Conservation (phyloP, 2,888 invertebrate genomes). For the Cheilosia pagana region DNA sequence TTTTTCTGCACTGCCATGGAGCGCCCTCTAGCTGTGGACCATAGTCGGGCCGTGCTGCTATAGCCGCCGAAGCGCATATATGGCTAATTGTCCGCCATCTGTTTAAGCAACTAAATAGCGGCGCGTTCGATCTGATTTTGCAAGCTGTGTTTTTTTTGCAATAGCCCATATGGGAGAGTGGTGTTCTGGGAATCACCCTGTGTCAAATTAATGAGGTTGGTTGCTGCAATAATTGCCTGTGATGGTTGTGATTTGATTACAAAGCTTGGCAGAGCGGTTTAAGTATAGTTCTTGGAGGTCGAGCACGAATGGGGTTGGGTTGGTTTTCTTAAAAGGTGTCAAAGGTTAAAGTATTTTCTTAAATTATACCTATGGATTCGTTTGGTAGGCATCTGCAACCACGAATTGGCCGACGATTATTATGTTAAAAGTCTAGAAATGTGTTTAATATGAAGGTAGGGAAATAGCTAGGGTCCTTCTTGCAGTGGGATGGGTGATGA, state of each 20-base stretch:
- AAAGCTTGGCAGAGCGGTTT: neutral
- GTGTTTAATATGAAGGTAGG: too few relatives aligned
- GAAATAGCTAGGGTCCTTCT: too few relatives aligned
- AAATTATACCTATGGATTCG: neutral
- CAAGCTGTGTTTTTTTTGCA: neutral
- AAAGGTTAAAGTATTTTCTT: conserved; percentile 16
- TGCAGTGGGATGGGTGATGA: too few relatives aligned
- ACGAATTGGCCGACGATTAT: neutral
- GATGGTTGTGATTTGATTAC: conserved; percentile 32
- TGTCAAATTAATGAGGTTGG: conserved; percentile 54
- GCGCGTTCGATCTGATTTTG: conserved; percentile 50
- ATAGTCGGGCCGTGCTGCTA: conserved; percentile 34
- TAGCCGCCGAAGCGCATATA: conserved; percentile 17
- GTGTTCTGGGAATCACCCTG: conserved; percentile 33
- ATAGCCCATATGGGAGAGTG: conserved; percentile 4
- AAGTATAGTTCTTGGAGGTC: conserved; percentile 11
- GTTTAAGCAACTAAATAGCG: conserved; percentile 47
- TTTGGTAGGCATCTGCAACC: neutral
- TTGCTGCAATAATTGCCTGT: conserved; percentile 17
- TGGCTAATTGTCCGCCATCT: conserved; percentile 45
- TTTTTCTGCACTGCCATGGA: conserved; percentile 13
- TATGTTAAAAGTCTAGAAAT: too few relatives aligned
- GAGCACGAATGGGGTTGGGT: conserved; percentile 9
- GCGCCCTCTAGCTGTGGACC: conserved; percentile 67
- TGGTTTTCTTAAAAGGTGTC: neutral